Evolutionary conservation across 2,888 invertebrate genomes (phyloP).

Genomic region (Candidula unifasciata): DNA sequence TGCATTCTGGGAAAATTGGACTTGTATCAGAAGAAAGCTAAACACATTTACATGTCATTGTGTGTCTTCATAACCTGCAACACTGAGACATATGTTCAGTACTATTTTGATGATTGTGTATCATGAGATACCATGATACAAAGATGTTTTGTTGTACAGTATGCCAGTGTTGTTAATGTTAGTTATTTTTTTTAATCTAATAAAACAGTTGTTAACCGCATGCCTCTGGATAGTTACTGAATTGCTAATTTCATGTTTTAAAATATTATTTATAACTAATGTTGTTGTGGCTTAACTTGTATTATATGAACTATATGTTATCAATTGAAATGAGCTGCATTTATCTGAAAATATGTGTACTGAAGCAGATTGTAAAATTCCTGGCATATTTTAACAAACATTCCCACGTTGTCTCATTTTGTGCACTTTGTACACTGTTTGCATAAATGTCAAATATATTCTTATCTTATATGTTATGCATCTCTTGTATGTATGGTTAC

Average conservation of each 20-base stretch:
- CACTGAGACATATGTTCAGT: too few relatives aligned
- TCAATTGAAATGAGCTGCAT: conserved; percentile 12
- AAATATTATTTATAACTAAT: neutral
- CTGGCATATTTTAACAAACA: conserved; percentile 24
- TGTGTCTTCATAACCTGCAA: too few relatives aligned
- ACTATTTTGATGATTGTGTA: too few relatives aligned
- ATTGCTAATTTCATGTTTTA: neutral
- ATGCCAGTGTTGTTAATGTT: neutral
- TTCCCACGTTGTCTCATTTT: conserved; percentile 10
- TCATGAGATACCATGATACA: too few relatives aligned
- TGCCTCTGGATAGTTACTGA: neutral
- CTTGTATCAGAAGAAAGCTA: too few relatives aligned
- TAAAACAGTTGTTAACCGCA: neutral
- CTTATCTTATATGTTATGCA: too few relatives aligned
- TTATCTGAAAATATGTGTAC: neutral
- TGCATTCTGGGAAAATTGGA: too few relatives aligned
- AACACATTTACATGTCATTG: too few relatives aligned
- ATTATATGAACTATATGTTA: neutral
- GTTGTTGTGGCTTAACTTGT: conserved; percentile 19
- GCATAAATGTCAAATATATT: too few relatives aligned
- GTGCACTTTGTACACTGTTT: neutral
- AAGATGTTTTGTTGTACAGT: neutral
- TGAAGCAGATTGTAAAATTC: neutral
- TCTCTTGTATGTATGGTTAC: too few relatives aligned
- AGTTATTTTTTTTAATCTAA: neutral